A percentile compares a stretch with the other conserved stretches of the same genome.
Conservation (phyloP, 2,888 invertebrate genomes). For the Oxyteleia sp. region DNA sequence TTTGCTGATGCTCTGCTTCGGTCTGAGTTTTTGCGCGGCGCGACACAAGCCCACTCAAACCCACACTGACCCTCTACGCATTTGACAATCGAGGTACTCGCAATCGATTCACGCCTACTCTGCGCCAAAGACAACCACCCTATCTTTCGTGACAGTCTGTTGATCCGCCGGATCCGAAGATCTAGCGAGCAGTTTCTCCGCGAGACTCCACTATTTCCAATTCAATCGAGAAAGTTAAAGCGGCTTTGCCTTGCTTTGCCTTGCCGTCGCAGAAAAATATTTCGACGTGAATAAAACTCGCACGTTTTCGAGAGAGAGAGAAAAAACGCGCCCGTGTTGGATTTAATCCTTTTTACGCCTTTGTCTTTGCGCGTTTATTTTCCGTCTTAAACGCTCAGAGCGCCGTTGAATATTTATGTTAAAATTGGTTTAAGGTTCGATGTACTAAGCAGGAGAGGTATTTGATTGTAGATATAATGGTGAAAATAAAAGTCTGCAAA, state of each 20-base stretch:
- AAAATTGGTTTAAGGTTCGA: conserved; percentile 1
- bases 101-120: conserved; percentile 85
- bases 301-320: too few relatives aligned
- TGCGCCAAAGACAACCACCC: conserved; percentile 81
- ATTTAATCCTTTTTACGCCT: conserved; percentile 29
- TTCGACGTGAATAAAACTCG: conserved; percentile 35
- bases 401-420: conserved; percentile 12
- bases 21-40: conserved; percentile 89
- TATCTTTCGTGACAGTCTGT: conserved; percentile 85
- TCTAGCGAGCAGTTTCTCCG: conserved; percentile 51
- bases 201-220: conserved; percentile 59
- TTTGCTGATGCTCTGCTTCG: conserved; percentile 89
- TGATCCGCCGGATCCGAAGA: conserved; percentile 77
- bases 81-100: conserved; percentile 85
- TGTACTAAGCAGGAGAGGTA: background rate
- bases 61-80: conserved; percentile 83
- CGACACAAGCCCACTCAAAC: conserved; percentile 88
- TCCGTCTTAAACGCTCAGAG: background rate
- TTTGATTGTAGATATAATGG: background rate
- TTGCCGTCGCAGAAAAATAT: conserved; percentile 52
- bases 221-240: conserved; percentile 60
- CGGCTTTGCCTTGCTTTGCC: conserved; percentile 58
- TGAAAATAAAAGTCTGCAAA: too few relatives aligned
- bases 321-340: conserved; percentile 4
- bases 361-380: conserved; percentile 14